phyloP scores from a whole-genome alignment of 2,113 vertebrate genomes.

The Sakesphorus luctuosus region DNA sequence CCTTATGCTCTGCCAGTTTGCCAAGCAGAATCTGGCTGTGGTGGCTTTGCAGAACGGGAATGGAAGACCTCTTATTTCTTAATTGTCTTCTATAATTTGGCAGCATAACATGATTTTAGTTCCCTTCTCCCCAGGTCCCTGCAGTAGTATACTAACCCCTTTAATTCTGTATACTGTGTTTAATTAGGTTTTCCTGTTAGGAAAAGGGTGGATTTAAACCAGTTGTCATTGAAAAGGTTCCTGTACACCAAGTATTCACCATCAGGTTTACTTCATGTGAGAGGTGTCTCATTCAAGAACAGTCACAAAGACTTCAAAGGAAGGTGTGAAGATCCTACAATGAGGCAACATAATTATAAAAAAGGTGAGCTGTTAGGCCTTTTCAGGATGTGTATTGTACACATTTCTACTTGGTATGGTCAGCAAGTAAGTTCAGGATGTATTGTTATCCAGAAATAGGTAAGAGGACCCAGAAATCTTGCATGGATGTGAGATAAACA shows the following conservation, averaged over 20 bases:
- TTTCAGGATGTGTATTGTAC: background rate
- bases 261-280: background rate
- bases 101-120: background rate
- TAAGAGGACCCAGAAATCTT: background rate
- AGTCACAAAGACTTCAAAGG: background rate
- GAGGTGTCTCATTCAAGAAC: background rate
- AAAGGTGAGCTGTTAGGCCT: background rate
- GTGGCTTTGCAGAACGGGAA: background rate
- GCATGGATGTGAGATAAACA: background rate
- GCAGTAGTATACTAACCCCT: background rate
- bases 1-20: background rate
- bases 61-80: background rate
- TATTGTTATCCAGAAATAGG: background rate
- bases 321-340: background rate
- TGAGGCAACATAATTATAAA: fast-evolving
- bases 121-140: background rate
- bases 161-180: background rate
- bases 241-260: background rate
- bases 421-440: background rate
- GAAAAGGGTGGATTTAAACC: background rate
- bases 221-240: background rate
- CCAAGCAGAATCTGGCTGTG: background rate
- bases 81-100: background rate
- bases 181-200: background rate
- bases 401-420: background rate